A percentile compares a stretch with the other conserved stretches of the same genome.
phyloP scores from a whole-genome alignment of 2,113 vertebrate genomes.

The Phalacrocorax carbo region DNA sequence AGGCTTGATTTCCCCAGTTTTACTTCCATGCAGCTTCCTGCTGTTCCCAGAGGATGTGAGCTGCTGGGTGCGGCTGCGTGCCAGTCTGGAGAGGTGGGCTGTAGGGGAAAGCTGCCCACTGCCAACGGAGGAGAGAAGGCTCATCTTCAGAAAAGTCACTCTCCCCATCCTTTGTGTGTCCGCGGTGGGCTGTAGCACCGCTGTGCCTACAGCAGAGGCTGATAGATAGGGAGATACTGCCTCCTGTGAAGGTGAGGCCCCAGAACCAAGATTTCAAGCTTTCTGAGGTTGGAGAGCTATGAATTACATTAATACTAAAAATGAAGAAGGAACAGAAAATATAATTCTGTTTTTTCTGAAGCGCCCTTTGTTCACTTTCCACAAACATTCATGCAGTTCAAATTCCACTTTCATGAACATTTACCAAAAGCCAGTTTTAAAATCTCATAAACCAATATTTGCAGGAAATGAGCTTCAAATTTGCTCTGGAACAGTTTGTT shows the following conservation, averaged over 20 bases:
- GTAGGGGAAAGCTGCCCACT: not conserved
- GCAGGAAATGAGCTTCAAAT: slow-evolving; percentile 27
- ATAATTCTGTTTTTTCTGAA: not conserved
- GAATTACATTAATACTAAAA: not conserved
- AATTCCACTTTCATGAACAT: not conserved
- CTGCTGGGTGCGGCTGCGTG: not conserved
- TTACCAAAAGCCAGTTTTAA: slow-evolving; percentile 1
- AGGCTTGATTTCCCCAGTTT: not conserved
- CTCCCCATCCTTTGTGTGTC: not conserved
- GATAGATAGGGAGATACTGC: not conserved
- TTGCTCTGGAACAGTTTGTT: not conserved
- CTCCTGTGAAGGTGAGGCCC: not conserved
- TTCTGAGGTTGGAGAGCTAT: not conserved
- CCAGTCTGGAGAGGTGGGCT: not conserved
- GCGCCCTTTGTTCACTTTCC: not conserved
- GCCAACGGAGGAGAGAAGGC: not conserved
- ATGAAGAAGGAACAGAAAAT: not conserved
- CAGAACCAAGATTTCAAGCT: not conserved
- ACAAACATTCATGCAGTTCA: not conserved
- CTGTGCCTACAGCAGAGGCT: not conserved
- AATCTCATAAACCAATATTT: not conserved
- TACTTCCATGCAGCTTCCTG: not conserved
- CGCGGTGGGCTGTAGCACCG: not conserved
- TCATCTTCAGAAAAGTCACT: not conserved
- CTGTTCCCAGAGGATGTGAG: not conserved